Conservation (phyloP, 1,140 invertebrate genomes). For the Scaptodrosophila lebanonensis region DNA sequence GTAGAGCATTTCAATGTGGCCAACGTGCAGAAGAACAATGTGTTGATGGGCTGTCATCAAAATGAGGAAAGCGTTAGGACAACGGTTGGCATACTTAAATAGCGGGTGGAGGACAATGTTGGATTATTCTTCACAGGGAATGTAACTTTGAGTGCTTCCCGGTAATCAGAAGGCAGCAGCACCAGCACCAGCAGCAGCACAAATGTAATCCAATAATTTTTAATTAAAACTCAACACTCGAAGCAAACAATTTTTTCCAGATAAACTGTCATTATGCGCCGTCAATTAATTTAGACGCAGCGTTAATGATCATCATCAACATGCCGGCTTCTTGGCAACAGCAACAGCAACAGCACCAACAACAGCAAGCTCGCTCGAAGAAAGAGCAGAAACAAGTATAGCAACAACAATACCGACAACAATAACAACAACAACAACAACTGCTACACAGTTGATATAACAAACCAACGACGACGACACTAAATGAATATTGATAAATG, state of each 20-base stretch:
- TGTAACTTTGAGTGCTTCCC: neutral
- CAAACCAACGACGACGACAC: slow-evolving; percentile 54
- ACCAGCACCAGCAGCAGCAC: too few species aligned
- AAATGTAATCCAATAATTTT: slow-evolving; percentile 74
- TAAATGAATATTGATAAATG: slow-evolving; percentile 76
- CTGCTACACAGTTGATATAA: slow-evolving; percentile 14
- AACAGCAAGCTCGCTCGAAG: slow-evolving; percentile 16
- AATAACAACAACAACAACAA: slow-evolving; percentile 28
- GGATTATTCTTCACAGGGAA: too few species aligned
- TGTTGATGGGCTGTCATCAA: slow-evolving; percentile 60
- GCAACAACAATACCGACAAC: slow-evolving; percentile 30
- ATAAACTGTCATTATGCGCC: slow-evolving; percentile 75
- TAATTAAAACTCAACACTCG: slow-evolving; percentile 75
- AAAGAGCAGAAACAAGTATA: slow-evolving; percentile 19
- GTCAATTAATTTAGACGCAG: slow-evolving; percentile 69
- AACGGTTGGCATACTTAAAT: slow-evolving; percentile 75
- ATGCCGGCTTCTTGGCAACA: slow-evolving; percentile 1
- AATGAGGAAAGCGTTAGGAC: slow-evolving; percentile 76
- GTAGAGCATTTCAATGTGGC: slow-evolving; percentile 20
- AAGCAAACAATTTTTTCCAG: slow-evolving; percentile 75
- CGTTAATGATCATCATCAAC: slow-evolving; percentile 27
- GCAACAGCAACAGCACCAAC: slow-evolving; percentile 35
- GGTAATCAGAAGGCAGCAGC: neutral
- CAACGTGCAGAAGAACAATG: slow-evolving; percentile 2
- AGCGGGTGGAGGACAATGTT: too few species aligned